A percentile compares a stretch with the other conserved stretches of the same genome.
Evolutionary conservation across 2,888 invertebrate genomes (phyloP).

Genomic region (Maniola hyperantus): DNA sequence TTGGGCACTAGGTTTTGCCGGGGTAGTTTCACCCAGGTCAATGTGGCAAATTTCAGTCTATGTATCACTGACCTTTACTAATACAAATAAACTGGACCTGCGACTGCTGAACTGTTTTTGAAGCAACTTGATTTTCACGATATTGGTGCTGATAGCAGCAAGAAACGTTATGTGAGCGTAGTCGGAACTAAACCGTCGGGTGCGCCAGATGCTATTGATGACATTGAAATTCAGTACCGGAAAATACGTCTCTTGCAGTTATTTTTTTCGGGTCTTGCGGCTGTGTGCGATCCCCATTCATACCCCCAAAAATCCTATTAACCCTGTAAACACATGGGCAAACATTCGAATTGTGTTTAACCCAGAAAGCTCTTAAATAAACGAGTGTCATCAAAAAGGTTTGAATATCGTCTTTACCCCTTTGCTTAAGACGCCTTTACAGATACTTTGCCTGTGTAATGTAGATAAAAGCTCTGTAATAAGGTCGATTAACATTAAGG

Average conservation of each 20-base stretch:
- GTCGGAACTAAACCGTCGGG: too few species aligned
- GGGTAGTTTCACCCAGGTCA: not conserved
- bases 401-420: constrained; percentile 8
- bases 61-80: too few species aligned
- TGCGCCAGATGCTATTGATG: too few species aligned
- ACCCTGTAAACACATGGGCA: not conserved
- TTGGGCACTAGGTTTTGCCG: not conserved
- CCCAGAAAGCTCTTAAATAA: constrained; percentile 1
- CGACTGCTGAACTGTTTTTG: too few species aligned
- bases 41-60: not conserved
- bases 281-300: too few species aligned
- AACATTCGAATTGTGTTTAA: constrained; percentile 1
- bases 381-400: constrained; percentile 7
- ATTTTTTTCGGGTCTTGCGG: too few species aligned
- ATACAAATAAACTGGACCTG: too few species aligned
- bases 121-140: too few species aligned
- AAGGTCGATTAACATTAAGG: constrained; percentile 10
- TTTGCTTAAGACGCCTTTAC: constrained; percentile 7
- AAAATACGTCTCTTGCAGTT: too few species aligned
- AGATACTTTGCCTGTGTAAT: constrained; percentile 18
- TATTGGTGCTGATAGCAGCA: too few species aligned
- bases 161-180: too few species aligned
- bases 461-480: constrained; percentile 18
- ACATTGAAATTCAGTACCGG: too few species aligned
- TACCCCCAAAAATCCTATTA: not conserved